Conservation (phyloP, 2,113 vertebrate genomes). For the Nycticorax nycticorax region DNA sequence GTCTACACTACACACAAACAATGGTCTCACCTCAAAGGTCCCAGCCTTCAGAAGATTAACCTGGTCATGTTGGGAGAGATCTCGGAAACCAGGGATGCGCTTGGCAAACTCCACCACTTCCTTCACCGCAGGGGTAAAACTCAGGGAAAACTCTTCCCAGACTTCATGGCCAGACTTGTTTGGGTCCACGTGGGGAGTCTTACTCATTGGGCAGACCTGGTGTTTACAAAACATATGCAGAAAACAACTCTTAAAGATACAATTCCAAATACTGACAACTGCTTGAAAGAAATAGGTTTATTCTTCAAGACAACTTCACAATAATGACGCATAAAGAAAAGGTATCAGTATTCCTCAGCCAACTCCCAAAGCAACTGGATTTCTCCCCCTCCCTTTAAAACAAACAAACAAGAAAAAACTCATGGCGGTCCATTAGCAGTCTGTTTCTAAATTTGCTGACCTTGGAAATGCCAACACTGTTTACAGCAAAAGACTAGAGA, state of each 20-base stretch:
- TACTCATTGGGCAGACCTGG: constrained; percentile 95
- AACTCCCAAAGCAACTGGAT: neutral
- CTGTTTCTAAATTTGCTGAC: neutral
- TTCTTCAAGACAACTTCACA: neutral
- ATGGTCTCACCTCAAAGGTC: constrained; percentile 90
- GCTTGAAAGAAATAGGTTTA: neutral
- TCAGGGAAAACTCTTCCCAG: constrained; percentile 98
- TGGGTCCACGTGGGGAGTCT: constrained; percentile 89
- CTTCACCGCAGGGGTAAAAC: constrained; percentile 94
- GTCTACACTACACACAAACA: neutral
- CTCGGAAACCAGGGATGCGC: constrained; percentile 91
- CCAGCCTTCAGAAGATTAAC: constrained; percentile 95
- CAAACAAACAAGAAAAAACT: neutral
- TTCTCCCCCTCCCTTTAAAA: neutral
- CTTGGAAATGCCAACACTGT: neutral
- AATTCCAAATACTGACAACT: neutral
- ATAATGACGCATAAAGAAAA: neutral
- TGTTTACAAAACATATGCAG: constrained; percentile 9
- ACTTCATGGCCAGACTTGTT: constrained; percentile 91
- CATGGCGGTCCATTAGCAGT: neutral
- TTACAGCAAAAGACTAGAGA: neutral
- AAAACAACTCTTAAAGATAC: neutral
- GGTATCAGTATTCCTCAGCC: neutral
- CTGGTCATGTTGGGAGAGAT: constrained; percentile 94
- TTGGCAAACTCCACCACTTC: constrained; percentile 98